Evolutionary conservation across 2,113 vertebrate species (phyloP), one percentile per base, ranked within the genome.

Genomic region (Cichladusa arquata): DNA sequence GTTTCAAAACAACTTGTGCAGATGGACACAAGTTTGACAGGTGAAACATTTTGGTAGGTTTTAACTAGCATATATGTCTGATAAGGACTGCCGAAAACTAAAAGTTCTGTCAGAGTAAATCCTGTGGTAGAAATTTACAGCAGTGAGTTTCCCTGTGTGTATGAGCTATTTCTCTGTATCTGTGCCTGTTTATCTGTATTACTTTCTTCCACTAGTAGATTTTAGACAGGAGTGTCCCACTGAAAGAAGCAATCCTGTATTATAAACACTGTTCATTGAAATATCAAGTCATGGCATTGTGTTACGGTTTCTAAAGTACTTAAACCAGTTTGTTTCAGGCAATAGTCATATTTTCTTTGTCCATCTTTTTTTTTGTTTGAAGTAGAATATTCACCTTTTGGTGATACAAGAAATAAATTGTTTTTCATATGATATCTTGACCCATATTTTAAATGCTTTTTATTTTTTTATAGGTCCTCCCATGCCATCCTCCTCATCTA

Each of bases 401-500:
- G 36, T 93, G 53, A 61, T 51, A 36, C 17, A 67, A 78, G 64
- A 58, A 97, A 31, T 38, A 81, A 77, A 4, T 60, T 96, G 58
- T 74, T 83, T 66, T 62, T 95, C 40, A 2, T 72, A 19, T 86
- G 62, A 8, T 83, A 84, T 61, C 72, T 80, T 94, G 81, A 85
- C 66, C 36, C 56, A 53, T 93, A 40, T 96, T 96, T 96, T 92
- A 82, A 94, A 74, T 54, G 48, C 51, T 96, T 92, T 92, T 97
- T 91, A 82, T 95, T 96, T 97, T 97, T 92, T 95, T 95, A 85
- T 97, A 97, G 94, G 98, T 98, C 97, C 97, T 98, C 97, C 97
- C 97, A 97, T 98, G 97, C 98, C 98, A 98, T 98, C 98, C 95
- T 98, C 98, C 96, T 98, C 97, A 97, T 98, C 98, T 98, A 98